Conservation (phyloP, 2,797 vertebrate species). For the Cyprinella venusta region DNA sequence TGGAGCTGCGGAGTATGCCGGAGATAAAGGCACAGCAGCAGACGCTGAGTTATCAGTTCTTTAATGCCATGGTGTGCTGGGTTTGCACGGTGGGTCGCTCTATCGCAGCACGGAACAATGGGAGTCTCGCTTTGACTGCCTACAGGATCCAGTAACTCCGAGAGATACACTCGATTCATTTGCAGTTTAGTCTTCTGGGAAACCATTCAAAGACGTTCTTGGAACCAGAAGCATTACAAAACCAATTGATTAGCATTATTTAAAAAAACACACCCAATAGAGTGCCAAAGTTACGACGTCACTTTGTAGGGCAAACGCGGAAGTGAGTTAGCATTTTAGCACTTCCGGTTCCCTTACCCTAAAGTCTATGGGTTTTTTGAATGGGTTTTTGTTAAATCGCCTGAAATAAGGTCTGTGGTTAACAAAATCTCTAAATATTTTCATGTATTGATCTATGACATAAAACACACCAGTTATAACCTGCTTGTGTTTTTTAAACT, state of each 20-base stretch:
- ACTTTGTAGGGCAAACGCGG: too few relatives aligned
- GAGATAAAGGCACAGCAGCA: constrained; percentile 43
- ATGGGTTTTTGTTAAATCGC: too few relatives aligned
- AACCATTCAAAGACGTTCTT: background rate
- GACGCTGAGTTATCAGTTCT: constrained; percentile 51
- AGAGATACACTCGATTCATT: constrained; percentile 45
- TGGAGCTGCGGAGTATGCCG: background rate
- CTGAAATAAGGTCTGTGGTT: too few relatives aligned
- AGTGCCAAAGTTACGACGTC: too few relatives aligned
- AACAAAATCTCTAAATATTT: too few relatives aligned
- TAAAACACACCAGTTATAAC: too few relatives aligned
- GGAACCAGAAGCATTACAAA: constrained; percentile 32
- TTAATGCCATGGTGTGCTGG: constrained; percentile 60
- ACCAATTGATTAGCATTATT: constrained; percentile 6
- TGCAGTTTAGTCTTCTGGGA: constrained; percentile 28
- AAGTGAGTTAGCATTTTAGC: too few relatives aligned
- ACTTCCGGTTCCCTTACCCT: too few relatives aligned
- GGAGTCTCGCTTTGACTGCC: constrained; percentile 43
- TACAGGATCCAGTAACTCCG: constrained; percentile 13
- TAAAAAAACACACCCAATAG: background rate
- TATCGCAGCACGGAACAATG: constrained; percentile 49
- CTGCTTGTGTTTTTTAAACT: too few relatives aligned
- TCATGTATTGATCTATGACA: too few relatives aligned
- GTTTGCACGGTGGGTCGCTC: constrained; percentile 49
- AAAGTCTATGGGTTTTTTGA: too few relatives aligned